phyloP scores from a whole-genome alignment of 2,888 invertebrate species.

The Cosmorhoe ocellata region DNA sequence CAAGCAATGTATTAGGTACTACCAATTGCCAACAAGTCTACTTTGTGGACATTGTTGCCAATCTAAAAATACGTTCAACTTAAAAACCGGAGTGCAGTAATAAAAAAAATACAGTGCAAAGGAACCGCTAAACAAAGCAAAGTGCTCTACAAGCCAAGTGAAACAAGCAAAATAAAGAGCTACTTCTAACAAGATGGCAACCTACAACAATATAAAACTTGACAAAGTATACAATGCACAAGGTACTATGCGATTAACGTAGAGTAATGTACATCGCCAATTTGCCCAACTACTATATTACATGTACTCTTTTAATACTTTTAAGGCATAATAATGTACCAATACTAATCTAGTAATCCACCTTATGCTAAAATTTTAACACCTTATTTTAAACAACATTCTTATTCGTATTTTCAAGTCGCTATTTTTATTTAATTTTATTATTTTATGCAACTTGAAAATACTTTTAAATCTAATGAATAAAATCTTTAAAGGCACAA shows the following conservation, averaged over 20 bases:
- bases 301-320: constrained; percentile 79
- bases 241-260: constrained; percentile 77
- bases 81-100: constrained; percentile 53
- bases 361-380: constrained; percentile 66
- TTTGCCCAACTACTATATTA: constrained; percentile 70
- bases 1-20: constrained; percentile 13
- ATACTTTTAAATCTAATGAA: constrained; percentile 30
- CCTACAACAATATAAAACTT: constrained; percentile 45
- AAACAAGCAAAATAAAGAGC: constrained; percentile 44
- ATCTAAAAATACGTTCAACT: constrained; percentile 28
- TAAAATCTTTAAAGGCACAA: constrained; percentile 65
- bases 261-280: constrained; percentile 75
- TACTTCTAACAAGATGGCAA: constrained; percentile 47
- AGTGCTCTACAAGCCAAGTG: constrained; percentile 35
- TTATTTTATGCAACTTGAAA: constrained; percentile 19
- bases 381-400: constrained; percentile 51
- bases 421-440: constrained; percentile 19
- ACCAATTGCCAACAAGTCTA: constrained; percentile 7
- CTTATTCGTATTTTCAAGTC: constrained; percentile 36
- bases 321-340: constrained; percentile 71
- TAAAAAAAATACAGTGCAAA: constrained; percentile 27
- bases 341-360: constrained; percentile 54
- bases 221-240: constrained; percentile 76
- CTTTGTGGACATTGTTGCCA: constrained; percentile 10
- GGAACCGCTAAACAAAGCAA: constrained; percentile 31